phyloP scores from a whole-genome alignment of 2,888 invertebrate species.

The Gibbula magus region DNA sequence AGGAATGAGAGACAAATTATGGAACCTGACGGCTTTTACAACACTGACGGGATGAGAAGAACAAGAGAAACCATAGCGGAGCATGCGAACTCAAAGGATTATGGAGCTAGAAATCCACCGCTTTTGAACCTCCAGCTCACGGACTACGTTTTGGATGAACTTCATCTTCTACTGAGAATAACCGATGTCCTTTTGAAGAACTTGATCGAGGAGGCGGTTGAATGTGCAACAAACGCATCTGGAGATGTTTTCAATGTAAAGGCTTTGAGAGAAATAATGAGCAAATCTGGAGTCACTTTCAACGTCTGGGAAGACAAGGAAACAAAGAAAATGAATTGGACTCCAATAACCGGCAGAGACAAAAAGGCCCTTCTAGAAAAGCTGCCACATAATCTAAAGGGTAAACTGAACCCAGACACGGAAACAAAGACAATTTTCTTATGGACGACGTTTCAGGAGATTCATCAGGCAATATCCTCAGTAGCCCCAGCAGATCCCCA shows the following conservation, averaged over 20 bases:
- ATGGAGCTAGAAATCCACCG: not conserved
- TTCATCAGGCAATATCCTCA: not conserved
- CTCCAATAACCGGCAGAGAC: not conserved
- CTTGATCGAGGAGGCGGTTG: not conserved
- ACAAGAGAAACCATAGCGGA: not conserved
- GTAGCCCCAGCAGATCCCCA: no score
- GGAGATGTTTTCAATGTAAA: not conserved
- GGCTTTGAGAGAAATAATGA: not conserved
- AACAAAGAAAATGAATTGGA: not conserved
- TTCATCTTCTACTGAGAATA: not conserved
- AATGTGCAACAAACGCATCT: not conserved
- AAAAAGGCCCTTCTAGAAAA: not conserved
- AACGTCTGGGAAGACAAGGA: not conserved
- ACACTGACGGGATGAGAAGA: not conserved
- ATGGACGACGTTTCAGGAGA: not conserved
- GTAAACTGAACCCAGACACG: not conserved
- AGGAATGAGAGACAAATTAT: not conserved
- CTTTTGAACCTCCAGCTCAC: not conserved
- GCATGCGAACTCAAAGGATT: not conserved
- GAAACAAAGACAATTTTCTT: not conserved
- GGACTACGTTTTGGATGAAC: conserved; percentile 1
- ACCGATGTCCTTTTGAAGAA: not conserved
- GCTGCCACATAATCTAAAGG: not conserved
- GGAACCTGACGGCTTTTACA: not conserved
- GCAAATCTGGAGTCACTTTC: not conserved